Base-by-base conservation (phyloP, 2,797 vertebrate genomes). In the Danio tinwini region DNA sequence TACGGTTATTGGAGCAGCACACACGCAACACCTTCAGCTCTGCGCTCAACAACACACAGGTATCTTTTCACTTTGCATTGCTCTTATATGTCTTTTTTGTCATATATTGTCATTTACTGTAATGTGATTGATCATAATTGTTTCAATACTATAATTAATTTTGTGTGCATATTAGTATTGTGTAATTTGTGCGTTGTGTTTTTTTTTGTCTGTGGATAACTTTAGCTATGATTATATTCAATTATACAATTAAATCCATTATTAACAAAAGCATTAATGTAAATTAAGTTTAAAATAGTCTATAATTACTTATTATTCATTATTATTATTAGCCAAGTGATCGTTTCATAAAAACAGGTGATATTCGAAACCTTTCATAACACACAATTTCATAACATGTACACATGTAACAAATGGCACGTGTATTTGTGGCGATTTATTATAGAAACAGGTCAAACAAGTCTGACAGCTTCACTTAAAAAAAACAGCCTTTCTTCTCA, bases 41-140 rank as follows among this genome's bases (percentile, higher is more conserved):
- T 58, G 19, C n/a, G 5, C 47, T 10, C 5, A 67, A 63, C 42
- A 53, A 59, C 37, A 50, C 7, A 59, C 29, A 79, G 83, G 84
- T 85, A 82, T 12, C 13, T n/a, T 16, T 37, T 74, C 39, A 37
- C 9, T 59, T 50, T 68, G 6, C 6, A 59, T 52, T 59, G 0
- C 17, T 53, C 21, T 63, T 11, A 13, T 6, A 8, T 53, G 6
- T 29, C 2, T 52, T 3, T 47, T 58, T 29, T 59, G 13, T 72
- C 2, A 44, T 53, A n/a, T 47, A 29, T 29, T 29, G 29, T 3
- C 29, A 1, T 5, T 7, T 56, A 14, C 14, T 9, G 7, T 56
- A 5, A 42, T 17, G 5, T 39, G 14, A 40, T 9, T 58, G 6
- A 62, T 49, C 5, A 68, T 68, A 39, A 45, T 44, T 14, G 8